Base-by-base conservation (phyloP, 2,888 invertebrate genomes). In the Drepana falcataria region DNA sequence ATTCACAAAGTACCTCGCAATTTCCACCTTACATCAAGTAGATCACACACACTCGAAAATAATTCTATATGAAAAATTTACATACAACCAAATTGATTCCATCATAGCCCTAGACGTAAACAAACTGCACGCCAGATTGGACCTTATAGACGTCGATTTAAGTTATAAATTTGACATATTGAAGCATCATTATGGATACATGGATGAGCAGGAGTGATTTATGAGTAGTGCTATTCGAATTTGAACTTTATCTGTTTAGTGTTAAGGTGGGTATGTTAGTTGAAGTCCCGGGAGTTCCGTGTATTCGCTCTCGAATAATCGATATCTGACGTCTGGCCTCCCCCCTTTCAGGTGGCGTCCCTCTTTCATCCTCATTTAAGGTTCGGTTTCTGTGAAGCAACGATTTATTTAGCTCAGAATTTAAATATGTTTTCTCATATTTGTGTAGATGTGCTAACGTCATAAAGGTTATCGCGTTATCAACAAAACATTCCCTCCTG, bases 321-420 rank as follows among this genome's bases (percentile, higher is more conserved):
- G 89, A 90, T 90, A 90, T 79, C 85, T 88, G 89, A 89, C 90
- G 90, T 90, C 90, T 90, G 90, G 88, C 79, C 77, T 74, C 77
- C 72, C 66, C 73, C 71, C 74, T 76, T 76, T 70, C 83, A 85
- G 85, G 84, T 85, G 75, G 69, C 68, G 61, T 74, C 80, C 77
- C 77, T 66, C 73, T 71, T 70, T 68, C 73, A 68, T 71, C 79
- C 74, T 68, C 57, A 58, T 56, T 67, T 71, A 80, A 68, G 65
- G 74, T 59, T 53, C 48, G 4, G 69, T 77, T 73, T 58, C 48
- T 5, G n/a, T 55, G 35, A 2, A 2, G 21, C 21, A 21, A 35
- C 59, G 55, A 9, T 9, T 44, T 56, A 54, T 62, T 54, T 58
- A 51, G 41, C 1, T 53, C 7, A 35, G 21, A 21, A 21, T 21